Evolutionary conservation across 2,113 vertebrate genomes (phyloP).

Genomic region (Danionella cerebrum): DNA sequence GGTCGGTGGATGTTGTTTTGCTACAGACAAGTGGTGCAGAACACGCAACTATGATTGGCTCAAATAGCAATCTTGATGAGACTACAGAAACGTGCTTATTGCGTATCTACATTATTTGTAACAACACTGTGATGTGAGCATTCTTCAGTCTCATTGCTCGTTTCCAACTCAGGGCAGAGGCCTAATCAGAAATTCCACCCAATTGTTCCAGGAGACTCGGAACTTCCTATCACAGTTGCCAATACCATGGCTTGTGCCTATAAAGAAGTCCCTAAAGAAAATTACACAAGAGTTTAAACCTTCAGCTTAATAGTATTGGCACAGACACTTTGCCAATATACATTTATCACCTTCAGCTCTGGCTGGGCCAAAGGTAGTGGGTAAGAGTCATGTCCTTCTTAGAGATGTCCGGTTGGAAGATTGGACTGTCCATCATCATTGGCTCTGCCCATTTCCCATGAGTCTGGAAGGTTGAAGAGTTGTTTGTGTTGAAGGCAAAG

Average conservation of each 20-base stretch:
- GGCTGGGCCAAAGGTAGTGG: constrained; percentile 58
- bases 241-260: constrained; percentile 42
- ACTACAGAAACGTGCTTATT: neutral
- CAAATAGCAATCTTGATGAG: too few relatives aligned
- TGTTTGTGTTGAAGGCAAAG: constrained; percentile 40
- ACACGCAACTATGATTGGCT: too few relatives aligned
- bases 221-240: constrained; percentile 61
- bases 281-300: constrained; percentile 60
- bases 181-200: constrained; percentile 44
- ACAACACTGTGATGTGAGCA: constrained; percentile 19
- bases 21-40: too few relatives aligned
- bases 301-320: constrained; percentile 61
- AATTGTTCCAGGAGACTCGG: constrained; percentile 56
- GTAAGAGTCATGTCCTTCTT: constrained; percentile 61
- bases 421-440: constrained; percentile 66
- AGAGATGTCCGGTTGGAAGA: constrained; percentile 57
- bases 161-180: constrained; percentile 30
- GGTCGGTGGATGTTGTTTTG: too few relatives aligned
- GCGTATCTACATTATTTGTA: constrained; percentile 16
- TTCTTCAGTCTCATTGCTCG: constrained; percentile 12
- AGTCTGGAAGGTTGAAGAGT: constrained; percentile 51
- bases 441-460: constrained; percentile 53
- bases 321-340: constrained; percentile 59
- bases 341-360: constrained; percentile 69
- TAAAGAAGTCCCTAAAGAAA: constrained; percentile 54